Conservation (phyloP, 2,113 vertebrate genomes). For the Vanacampus margaritifer region DNA sequence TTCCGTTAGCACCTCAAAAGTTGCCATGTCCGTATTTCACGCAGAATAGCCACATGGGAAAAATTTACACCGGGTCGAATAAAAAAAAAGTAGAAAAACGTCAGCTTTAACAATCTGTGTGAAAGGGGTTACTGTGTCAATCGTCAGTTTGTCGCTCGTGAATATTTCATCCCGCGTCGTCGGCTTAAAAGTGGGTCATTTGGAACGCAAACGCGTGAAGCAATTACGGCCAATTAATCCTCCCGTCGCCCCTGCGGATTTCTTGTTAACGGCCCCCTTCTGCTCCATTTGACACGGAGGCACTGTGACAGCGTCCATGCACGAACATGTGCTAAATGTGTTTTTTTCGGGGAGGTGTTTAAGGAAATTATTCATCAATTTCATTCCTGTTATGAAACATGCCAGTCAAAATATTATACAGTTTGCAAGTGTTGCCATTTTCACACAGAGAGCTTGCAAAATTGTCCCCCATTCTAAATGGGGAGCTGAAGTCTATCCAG, state of each 20-base stretch:
- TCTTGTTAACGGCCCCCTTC: conserved; percentile 25
- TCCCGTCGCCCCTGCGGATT: conserved; percentile 41
- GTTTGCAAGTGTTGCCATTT: too few relatives aligned
- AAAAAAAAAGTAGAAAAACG: background rate
- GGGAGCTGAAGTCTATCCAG: too few relatives aligned
- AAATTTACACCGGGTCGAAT: too few relatives aligned
- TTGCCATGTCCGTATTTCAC: background rate
- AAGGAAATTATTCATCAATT: too few relatives aligned
- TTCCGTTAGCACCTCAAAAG: background rate
- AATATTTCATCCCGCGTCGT: background rate
- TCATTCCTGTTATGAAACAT: background rate
- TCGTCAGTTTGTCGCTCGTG: background rate
- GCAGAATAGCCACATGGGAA: background rate
- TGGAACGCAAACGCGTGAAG: conserved; percentile 49
- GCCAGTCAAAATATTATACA: background rate
- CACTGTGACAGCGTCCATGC: conserved; percentile 37
- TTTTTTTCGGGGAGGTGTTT: too few relatives aligned
- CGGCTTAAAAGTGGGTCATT: conserved; percentile 57
- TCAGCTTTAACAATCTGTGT: background rate
- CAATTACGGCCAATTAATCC: conserved; percentile 60
- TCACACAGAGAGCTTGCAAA: too few relatives aligned
- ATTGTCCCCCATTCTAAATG: too few relatives aligned
- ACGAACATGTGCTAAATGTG: background rate
- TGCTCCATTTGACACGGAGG: conserved; percentile 46
- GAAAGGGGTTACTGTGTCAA: background rate